These are phyloP conservation scores for Papilio elwesi DNA, from an alignment of 2,888 invertebrate species.

Conservation along the genomic window DNA sequence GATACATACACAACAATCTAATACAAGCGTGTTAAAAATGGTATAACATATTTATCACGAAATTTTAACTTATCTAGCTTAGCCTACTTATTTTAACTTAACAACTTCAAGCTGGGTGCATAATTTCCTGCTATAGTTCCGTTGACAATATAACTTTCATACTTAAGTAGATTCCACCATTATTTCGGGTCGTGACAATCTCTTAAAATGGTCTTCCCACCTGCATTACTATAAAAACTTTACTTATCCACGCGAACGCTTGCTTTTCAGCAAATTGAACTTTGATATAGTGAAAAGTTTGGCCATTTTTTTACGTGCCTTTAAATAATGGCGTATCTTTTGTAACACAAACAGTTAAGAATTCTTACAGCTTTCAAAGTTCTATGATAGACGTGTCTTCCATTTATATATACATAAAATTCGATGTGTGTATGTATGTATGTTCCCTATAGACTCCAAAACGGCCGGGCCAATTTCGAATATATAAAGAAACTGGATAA, in stretches of 20 bases:
- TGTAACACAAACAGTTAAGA: too few species aligned
- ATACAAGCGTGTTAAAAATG: too few species aligned
- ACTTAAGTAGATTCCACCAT: slow-evolving; percentile 16
- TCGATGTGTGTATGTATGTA: too few species aligned
- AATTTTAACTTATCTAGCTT: not conserved
- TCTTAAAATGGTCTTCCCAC: slow-evolving; percentile 15
- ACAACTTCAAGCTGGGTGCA: not conserved
- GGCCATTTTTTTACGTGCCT: not conserved
- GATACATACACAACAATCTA: too few species aligned
- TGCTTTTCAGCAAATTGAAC: slow-evolving; percentile 10
- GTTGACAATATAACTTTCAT: slow-evolving; percentile 11
- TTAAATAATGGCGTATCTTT: not conserved
- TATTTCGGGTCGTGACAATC: slow-evolving; percentile 22
- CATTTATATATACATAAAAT: too few species aligned
- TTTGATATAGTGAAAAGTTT: slow-evolving; percentile 24
- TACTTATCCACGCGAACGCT: not conserved
- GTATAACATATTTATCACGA: too few species aligned
- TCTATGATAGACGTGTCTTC: too few species aligned
- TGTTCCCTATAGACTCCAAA: too few species aligned
- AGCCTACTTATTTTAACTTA: not conserved
- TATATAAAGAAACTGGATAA: too few species aligned
- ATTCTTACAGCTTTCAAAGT: too few species aligned
- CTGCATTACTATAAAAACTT: slow-evolving; percentile 25
- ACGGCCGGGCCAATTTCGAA: too few species aligned
- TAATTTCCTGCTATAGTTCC: not conserved